Conservation (phyloP, 2,113 vertebrate species). For the Planiliza haematocheilus region DNA sequence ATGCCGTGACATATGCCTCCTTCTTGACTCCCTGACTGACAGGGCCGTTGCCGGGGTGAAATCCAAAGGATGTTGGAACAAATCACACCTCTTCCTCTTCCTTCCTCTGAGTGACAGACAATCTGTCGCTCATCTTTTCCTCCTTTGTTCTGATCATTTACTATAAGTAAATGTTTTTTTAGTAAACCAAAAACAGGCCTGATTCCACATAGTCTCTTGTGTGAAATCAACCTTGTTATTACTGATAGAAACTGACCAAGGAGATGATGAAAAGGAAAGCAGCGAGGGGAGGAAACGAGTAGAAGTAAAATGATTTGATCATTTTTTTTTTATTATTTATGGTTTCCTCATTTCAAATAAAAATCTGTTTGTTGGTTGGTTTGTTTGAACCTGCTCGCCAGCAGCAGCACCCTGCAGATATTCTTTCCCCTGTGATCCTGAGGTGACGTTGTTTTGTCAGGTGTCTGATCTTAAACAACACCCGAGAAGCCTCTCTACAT, state of each 20-base stretch:
- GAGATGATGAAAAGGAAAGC: background rate
- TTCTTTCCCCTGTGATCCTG: background rate
- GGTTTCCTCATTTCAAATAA: background rate
- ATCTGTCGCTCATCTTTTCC: conserved; percentile 42
- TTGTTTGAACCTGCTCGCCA: background rate
- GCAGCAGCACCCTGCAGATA: background rate
- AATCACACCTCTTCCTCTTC: conserved; percentile 67
- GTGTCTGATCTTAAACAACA: conserved; percentile 19
- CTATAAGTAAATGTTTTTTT: conserved; percentile 20
- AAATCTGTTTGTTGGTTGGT: background rate
- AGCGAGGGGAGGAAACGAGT: background rate
- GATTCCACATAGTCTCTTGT: background rate
- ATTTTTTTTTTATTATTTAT: background rate
- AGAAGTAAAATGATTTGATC: background rate
- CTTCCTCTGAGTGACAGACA: conserved; percentile 58
- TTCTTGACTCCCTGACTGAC: conserved; percentile 65
- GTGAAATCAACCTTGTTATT: background rate
- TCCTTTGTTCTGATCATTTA: conserved; percentile 32
- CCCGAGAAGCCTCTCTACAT: background rate
- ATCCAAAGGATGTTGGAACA: conserved; percentile 66
- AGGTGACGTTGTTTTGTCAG: conserved; percentile 9
- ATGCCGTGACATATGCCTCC: conserved; percentile 68
- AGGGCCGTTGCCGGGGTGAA: conserved; percentile 58
- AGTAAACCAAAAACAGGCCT: background rate
- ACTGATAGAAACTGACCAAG: conserved; percentile 8